These are phyloP conservation scores for Balaeniceps rex DNA, from an alignment of 2,113 vertebrate species.

Conservation along the genomic window DNA sequence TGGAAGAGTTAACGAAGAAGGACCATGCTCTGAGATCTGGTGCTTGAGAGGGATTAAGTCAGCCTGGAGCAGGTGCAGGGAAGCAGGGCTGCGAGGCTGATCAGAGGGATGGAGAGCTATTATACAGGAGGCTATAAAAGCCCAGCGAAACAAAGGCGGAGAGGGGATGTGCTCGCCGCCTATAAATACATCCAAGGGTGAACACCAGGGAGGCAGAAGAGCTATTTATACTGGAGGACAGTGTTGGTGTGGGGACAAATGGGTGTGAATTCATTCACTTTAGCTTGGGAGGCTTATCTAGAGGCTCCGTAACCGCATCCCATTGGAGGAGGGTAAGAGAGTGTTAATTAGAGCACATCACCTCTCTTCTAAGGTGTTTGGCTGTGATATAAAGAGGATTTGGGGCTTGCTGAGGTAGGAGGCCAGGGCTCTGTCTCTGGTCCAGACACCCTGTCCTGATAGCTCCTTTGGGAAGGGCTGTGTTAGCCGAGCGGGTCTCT, in stretches of 20 bases:
- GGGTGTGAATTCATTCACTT: background rate
- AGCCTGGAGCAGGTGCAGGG: conserved; percentile 43
- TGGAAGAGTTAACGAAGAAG: background rate
- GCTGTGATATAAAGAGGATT: background rate
- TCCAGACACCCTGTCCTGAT: background rate
- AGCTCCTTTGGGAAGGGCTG: background rate
- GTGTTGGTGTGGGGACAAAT: background rate
- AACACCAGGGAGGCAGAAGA: background rate
- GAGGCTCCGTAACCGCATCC: background rate
- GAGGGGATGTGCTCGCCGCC: background rate
- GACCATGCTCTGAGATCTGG: background rate
- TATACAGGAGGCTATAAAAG: background rate
- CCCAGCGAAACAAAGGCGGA: background rate
- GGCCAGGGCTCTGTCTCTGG: background rate
- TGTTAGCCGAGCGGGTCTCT: background rate
- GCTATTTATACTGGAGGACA: background rate
- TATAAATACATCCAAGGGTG: background rate
- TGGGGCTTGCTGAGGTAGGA: background rate
- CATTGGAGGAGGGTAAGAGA: background rate
- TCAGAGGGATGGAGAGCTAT: conserved; percentile 14
- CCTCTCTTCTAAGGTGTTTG: background rate
- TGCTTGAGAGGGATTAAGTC: conserved; percentile 19
- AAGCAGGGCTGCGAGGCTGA: conserved; percentile 3
- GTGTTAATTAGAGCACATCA: background rate
- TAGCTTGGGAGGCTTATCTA: background rate